Conservation (phyloP, 2,113 vertebrate species). For the Aviceda subcristata region DNA sequence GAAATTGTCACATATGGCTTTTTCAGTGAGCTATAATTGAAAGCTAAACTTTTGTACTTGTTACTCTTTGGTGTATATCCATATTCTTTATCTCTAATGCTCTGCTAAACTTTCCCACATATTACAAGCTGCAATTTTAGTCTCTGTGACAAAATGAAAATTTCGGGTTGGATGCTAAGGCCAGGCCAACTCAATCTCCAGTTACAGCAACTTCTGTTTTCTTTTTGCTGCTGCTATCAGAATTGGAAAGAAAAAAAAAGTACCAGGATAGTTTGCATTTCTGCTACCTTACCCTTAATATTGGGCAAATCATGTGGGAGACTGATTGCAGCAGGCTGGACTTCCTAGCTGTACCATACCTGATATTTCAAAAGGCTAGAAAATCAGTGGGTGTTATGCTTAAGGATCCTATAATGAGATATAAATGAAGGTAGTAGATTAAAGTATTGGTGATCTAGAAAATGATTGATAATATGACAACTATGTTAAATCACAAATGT, state of each 20-base stretch:
- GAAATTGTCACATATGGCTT: background rate
- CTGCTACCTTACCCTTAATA: background rate
- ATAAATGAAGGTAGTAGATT: background rate
- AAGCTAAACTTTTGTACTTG: background rate
- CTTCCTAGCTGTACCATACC: background rate
- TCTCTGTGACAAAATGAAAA: background rate
- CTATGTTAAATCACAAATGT: background rate
- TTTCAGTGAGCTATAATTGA: background rate
- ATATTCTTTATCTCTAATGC: background rate
- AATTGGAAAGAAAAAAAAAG: background rate
- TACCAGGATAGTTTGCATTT: background rate
- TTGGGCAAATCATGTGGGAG: background rate
- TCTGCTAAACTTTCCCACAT: background rate
- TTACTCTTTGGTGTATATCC: background rate
- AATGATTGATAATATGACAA: background rate
- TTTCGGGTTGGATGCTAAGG: background rate
- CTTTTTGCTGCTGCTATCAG: background rate
- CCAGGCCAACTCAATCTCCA: background rate
- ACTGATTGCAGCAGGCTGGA: background rate
- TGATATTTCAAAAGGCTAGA: background rate
- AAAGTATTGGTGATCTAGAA: background rate
- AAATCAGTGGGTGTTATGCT: background rate
- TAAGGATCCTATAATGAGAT: background rate
- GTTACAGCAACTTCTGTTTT: background rate
- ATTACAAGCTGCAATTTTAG: background rate